phyloP scores from a whole-genome alignment of 2,113 vertebrate genomes.

The Salvelinus namaycush region DNA sequence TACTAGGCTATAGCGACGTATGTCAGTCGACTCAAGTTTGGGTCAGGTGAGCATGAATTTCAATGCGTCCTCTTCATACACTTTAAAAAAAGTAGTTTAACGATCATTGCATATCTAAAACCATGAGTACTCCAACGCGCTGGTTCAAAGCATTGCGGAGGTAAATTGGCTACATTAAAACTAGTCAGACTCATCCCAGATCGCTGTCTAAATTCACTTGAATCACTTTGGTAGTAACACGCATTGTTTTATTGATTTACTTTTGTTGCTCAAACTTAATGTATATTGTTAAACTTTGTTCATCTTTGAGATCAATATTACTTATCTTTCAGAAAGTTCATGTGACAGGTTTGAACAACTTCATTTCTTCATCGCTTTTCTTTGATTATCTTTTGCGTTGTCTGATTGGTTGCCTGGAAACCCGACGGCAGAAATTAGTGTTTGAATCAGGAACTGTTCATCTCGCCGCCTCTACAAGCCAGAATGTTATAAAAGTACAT shows the following conservation, averaged over 20 bases:
- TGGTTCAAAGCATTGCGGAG: conserved; percentile 66
- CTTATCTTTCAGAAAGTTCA: background rate
- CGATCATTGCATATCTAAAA: background rate
- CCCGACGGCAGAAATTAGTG: too few relatives aligned
- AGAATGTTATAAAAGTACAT: too few relatives aligned
- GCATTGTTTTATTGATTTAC: too few relatives aligned
- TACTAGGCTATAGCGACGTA: background rate
- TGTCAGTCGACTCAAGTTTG: background rate
- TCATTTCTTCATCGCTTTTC: background rate
- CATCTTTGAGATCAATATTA: background rate
- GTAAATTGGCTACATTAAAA: conserved; percentile 40
- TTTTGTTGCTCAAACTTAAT: too few relatives aligned
- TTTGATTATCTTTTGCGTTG: conserved; percentile 15
- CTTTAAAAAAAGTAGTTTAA: background rate
- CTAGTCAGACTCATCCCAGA: too few relatives aligned
- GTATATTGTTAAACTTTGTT: too few relatives aligned
- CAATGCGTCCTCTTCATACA: background rate
- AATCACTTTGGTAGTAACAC: too few relatives aligned
- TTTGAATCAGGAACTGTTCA: too few relatives aligned
- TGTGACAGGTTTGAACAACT: background rate
- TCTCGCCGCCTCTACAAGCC: too few relatives aligned
- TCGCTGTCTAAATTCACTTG: too few relatives aligned
- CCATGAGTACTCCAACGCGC: conserved; percentile 57
- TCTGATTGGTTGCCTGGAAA: conserved; percentile 39
- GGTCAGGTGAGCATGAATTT: conserved; percentile 5